phyloP scores from a whole-genome alignment of 2,888 invertebrate genomes.

The Calameuta idolon region DNA sequence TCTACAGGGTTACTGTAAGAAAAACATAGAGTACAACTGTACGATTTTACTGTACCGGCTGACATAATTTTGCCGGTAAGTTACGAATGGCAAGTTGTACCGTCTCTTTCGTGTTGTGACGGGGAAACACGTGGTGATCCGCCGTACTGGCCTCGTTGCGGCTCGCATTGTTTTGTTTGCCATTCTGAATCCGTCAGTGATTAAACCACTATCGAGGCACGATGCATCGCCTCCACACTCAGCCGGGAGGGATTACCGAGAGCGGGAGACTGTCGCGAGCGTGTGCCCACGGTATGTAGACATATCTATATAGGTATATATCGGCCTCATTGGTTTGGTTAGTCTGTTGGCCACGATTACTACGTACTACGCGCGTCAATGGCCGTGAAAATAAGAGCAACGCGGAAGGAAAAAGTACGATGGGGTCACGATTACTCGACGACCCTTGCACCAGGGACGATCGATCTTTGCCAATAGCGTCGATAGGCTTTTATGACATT shows the following conservation, averaged over 20 bases:
- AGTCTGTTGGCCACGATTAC: background rate
- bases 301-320: background rate
- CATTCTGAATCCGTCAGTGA: conserved; percentile 13
- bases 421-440: background rate
- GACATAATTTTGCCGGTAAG: background rate
- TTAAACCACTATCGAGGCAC: conserved; percentile 15
- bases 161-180: conserved; percentile 22
- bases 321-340: background rate
- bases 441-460: background rate
- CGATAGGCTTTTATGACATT: background rate
- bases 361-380: background rate
- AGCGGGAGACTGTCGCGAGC: background rate
- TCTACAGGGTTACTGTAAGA: background rate
- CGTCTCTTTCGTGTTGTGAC: background rate
- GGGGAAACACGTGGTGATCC: background rate
- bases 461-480: background rate
- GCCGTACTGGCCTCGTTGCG: conserved; percentile 9
- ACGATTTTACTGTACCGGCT: background rate
- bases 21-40: background rate
- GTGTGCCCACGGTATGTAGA: background rate
- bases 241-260: conserved; percentile 4
- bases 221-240: background rate
- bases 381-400: background rate
- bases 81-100: background rate
- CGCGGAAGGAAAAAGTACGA: background rate